Percentiles rank a stretch among this genome's conserved stretches.
Conservation (phyloP, 2,797 vertebrate genomes). For the Sitta carolinensis region DNA sequence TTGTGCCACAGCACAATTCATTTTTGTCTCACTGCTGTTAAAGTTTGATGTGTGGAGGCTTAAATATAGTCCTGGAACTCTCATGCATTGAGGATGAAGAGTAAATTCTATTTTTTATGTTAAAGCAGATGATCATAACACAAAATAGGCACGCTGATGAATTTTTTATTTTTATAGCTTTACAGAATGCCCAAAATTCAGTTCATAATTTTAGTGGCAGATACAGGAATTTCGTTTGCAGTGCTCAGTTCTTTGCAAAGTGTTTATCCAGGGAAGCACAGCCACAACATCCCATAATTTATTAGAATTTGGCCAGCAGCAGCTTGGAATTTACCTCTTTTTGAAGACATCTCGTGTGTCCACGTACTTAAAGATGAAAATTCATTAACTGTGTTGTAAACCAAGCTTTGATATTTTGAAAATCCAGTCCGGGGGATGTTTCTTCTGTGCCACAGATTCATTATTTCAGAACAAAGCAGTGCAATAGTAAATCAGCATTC, state of each 20-base stretch:
- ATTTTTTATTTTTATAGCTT: not conserved
- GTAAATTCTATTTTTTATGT: not conserved
- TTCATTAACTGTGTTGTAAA: not conserved
- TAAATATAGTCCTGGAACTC: not conserved
- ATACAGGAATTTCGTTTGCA: not conserved
- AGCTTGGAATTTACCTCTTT: not conserved
- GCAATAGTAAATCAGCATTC: slow-evolving; percentile 4
- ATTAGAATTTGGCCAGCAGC: not conserved
- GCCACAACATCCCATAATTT: not conserved
- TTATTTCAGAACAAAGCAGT: not conserved
- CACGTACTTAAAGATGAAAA: not conserved
- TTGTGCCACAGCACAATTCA: not conserved
- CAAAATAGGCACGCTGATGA: not conserved
- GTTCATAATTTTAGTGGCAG: not conserved
- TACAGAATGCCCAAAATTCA: not conserved
- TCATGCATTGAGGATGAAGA: not conserved
- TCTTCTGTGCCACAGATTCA: not conserved
- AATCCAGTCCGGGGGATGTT: not conserved
- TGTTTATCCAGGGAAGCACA: not conserved
- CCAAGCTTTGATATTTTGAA: not conserved
- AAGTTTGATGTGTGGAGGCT: not conserved
- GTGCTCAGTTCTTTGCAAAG: not conserved
- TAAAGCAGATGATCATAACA: not conserved
- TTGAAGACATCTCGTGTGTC: not conserved
- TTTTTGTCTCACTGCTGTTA: not conserved